Evolutionary conservation across 2,797 vertebrate species (phyloP), one percentile per base, ranked within the genome.

Genomic region (Sus cebifrons): DNA sequence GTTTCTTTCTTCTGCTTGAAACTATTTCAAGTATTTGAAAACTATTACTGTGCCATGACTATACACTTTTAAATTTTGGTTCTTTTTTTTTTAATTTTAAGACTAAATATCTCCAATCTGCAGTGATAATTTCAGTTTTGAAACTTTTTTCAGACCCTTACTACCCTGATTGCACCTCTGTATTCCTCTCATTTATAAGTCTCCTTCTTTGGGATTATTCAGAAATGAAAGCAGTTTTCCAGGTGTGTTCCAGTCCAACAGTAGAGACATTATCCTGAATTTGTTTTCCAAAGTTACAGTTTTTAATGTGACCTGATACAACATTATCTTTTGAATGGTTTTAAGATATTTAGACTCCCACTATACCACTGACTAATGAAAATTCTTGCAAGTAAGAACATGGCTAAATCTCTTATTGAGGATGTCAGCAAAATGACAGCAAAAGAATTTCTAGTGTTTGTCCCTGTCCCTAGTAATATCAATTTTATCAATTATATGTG

Each of bases 321-420:
- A 60, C 29, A 71, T 91, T 84, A 86, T 49, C 29, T 95, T 95
- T 93, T 86, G 52, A 85, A 64, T 23, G 74, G 27, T 49, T 93
- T 91, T 58, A 15, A 36, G 20, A 16, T 95, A 49, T 60, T 91
- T 95, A 54, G 32, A 88, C 27, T 81, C 62, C 58, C 23, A 64
- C 17, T 85, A 17, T 92, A 62, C 36, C 44, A 83, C 79, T 86
- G n/a, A 82, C 74, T 70, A 96, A 64, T 84, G n/a, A 49, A 85
- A 91, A 71, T 49, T 93, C 71, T 77, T 64, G 36, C 56, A 88
- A 90, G 77, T 7, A 58, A 94, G 10, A 94, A 56, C 32, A 83
- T n/a, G 21, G 2, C 64, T 92, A 86, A 93, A 62, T 86, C 83
- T 86, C 36, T 85, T 68, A 21, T 62, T 70, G 29, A 79, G 36